Evolutionary conservation across 2,113 vertebrate species (phyloP), one percentile per base, ranked within the genome.

Genomic region (Xyrauchen texanus): DNA sequence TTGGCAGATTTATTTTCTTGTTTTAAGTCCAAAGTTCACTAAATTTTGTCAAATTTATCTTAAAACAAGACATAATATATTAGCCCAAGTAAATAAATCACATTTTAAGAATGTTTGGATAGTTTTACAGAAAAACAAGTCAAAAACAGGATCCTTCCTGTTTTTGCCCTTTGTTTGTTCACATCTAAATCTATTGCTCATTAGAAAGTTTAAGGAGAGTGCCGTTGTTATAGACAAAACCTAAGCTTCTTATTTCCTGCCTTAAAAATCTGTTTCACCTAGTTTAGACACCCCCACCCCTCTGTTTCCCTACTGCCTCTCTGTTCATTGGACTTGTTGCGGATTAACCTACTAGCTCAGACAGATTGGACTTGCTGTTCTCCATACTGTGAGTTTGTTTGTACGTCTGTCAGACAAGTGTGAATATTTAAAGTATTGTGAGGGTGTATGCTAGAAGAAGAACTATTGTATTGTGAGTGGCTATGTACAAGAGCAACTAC

Each of bases 311-410:
- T 34, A 1, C 21, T 34, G 21, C 55, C 74, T 16, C 60, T 65
- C 72, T 42, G 46, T 73, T 76, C 55, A 49, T 49, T 55, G 53
- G 62, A 60, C 57, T 74, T 79, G 58, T 53, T 78, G 66, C 16
- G 83, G 81, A 86, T 86, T 86, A 86, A 70, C 81, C 81, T 72
- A 68, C 45, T 81, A 82, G 80, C 76, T 46, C 70, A 79, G 63
- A 74, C 68, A 77, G 80, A 85, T 81, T 79, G 78, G 44, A 67
- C 52, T 67, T 45, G 13, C 45, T 21, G 68, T 52, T 76, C 75
- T 49, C 55, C 60, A 72, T 53, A 62, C 74, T 70, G 63, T 73
- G 34, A 57, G 61, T 64, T 68, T 68, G 45, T 74, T 12, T 76
- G 78, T 77, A 13, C 63, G 47, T 72, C 6, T 76, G n/a, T 65